Evolutionary conservation across 2,113 vertebrate species (phyloP), one percentile per base, ranked within the genome.

Genomic region (Furnarius figulus): DNA sequence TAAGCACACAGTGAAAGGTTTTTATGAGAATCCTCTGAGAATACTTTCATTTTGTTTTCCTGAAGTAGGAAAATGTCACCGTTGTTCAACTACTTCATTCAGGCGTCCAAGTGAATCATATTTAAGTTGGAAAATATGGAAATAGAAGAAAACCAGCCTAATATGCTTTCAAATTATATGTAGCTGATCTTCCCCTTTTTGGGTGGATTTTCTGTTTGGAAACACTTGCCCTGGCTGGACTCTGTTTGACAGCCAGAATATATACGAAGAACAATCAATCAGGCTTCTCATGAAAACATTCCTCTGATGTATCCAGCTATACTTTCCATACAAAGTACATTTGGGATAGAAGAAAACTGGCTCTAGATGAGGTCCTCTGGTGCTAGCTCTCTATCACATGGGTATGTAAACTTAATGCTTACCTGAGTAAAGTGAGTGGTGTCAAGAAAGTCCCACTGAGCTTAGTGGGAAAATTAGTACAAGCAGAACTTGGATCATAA

Each of bases 21-120:
- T 95, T 93, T 93, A 93, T 2, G 28, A 93, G 66, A 25, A 90
- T 87, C 95, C 93, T 87, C 73, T 72, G 95, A 95, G 90, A 96
- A 91, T 55, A 0, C 0, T 80, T 95, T 81, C 6, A 49, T 77
- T 93, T 92, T 95, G 79, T 44, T 96, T 96, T 95, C 63, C 85
- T 85, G 56, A 71, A 79, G 66, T 31, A 71, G 59, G 40, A 89
- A 95, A 91, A 92, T 42, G 59, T 79, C 79, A 53, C 14, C 5
- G 6, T 75, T 90, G 68, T 85, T 82, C 70, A 85, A 86, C 23
- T 73, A 39, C 19, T 92, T 89, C 12, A 1, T 89, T 95, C 83
- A 82, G 25, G 44, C 58, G 85, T 93, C 73, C 63, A 74, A 89
- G 28, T 67, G 44, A 94, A 93, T 89, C 40, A 58, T 8, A 86